Evolutionary conservation across 2,797 vertebrate species (phyloP), one percentile per base, ranked within the genome.

Genomic region (Clamator glandarius): DNA sequence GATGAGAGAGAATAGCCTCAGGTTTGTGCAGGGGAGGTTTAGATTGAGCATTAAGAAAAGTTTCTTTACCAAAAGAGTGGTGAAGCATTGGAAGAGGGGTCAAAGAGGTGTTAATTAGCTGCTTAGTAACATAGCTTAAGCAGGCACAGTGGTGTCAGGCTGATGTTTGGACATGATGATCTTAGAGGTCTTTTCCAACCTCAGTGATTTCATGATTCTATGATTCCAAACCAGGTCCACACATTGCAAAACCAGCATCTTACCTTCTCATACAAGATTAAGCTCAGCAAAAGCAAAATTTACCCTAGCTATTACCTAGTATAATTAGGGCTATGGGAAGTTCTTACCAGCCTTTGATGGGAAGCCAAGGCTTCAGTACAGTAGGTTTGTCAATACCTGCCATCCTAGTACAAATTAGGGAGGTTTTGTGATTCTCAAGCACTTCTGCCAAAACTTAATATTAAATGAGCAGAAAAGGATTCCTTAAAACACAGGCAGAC

Each of bases 321-420:
- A 75, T n/a, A 52, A 33, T 11, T 28, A 70, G 8, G 31, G 8
- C 31, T n/a, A 18, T 5, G 9, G 18, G 62, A 42, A 86, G 42
- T 42, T 66, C 42, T 67, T 51, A 31, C 35, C 18, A 89, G 55
- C n/a, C 55, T 35, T 33, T 55, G 46, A 5, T 15, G 18, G 1
- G 0, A 81, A 68, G 39, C 66, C 63, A 85, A n/a, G 59, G 14
- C 59, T 78, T 23, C 35, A 57, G 14, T 26, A 35, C 15, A 36
- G 28, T 12, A 61, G 25, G 61, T 76, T 36, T 28, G 17, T n/a
- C 59, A 42, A 23, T 7, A 57, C 8, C 6, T 73, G 28, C 21
- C 52, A 48, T 6, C 29, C 61, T 10, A 5, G 2, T 16, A 69
- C 10, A 62, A 67, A 70, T 7, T 0, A 1, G 19, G n/a, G 31